Evolutionary conservation across 2,113 vertebrate species (phyloP), one percentile per base, ranked within the genome.

Genomic region (Xyrauchen texanus): DNA sequence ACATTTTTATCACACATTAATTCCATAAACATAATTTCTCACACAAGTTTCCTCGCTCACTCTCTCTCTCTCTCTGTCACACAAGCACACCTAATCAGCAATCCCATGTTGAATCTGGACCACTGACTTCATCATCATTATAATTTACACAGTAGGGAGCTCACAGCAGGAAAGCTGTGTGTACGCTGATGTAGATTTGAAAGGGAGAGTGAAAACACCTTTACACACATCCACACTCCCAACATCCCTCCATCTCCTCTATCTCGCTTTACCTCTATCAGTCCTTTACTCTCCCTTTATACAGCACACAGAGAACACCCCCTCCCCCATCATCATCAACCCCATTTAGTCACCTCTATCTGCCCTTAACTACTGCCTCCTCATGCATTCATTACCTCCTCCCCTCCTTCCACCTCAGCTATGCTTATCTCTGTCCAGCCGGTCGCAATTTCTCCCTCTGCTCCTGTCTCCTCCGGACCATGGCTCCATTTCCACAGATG

Each of bases 361-460:
- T 76, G 58, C 47, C 62, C 77, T 70, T 70, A 51, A 62, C 66
- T 44, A 51, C 63, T 21, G 47, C 63, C 66, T 66, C 62, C 62
- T 6, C 60, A 64, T 34, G n/a, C 55, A 60, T 68, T 61, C 64
- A 66, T 77, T 42, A 13, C 76, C 55, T 66, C 60, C 61, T 76
- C 74, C 15, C 65, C 62, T 66, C 67, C 21, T 8, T 42, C 55
- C 47, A 55, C 16, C 57, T 62, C 51, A 80, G 62, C 21, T 42
- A 49, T 7, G 69, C 34, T 79, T 72, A 79, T 79, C 68, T 63
- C 60, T n/a, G 15, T 21, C 72, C 72, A 75, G 13, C 69, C 60
- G n/a, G 60, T 72, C 60, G 2, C 8, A 34, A 16, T 47, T 60
- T 66, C 78, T 11, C 45, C 62, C 78, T 58, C 52, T 46, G 51